Base-by-base conservation (phyloP, 2,113 vertebrate genomes). In the Oxyura jamaicensis region DNA sequence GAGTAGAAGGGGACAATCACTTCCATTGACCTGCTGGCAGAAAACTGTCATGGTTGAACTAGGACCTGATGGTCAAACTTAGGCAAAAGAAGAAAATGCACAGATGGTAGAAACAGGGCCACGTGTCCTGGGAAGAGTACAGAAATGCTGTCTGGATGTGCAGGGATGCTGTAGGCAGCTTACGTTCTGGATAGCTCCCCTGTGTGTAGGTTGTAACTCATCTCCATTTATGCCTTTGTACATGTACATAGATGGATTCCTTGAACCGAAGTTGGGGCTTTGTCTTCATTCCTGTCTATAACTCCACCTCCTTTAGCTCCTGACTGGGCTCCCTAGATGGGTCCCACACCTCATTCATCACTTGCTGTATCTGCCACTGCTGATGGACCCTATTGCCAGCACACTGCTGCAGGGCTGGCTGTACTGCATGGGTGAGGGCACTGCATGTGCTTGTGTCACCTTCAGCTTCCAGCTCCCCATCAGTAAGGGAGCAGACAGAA, bases 391-490 rank as follows among this genome's bases (percentile, higher is more conserved):
- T 59, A 5, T 3, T 16, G 41, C 3, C 39, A 77, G 39, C n/a
- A 25, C 2, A 1, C 21, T 8, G 3, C 4, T 55, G 52, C 52
- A 55, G 5, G 42, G 36, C 67, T 19, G 42, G n/a, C 67, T 19
- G 15, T 2, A 50, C 5, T 18, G 21, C 33, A 3, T 2, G 17
- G 11, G 8, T 48, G 36, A 78, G 23, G 25, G 4, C 28, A 26
- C 3, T 42, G 13, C 2, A 31, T 13, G 5, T 68, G 12, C 42
- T 78, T 26, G 19, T 19, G 10, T 35, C 36, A 63, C 11, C 28
- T 56, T 17, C 55, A 46, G 3, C 33, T 83, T 29, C 36, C 1
- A 8, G 5, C 2, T 44, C 28, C 28, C 1, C 3, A 8, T 28
- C 7, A 36, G 5, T 18, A 13, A 8, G 14, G 21, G 3, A 53